Conservation (phyloP, 2,888 invertebrate species). For the Danaus chrysippus region DNA sequence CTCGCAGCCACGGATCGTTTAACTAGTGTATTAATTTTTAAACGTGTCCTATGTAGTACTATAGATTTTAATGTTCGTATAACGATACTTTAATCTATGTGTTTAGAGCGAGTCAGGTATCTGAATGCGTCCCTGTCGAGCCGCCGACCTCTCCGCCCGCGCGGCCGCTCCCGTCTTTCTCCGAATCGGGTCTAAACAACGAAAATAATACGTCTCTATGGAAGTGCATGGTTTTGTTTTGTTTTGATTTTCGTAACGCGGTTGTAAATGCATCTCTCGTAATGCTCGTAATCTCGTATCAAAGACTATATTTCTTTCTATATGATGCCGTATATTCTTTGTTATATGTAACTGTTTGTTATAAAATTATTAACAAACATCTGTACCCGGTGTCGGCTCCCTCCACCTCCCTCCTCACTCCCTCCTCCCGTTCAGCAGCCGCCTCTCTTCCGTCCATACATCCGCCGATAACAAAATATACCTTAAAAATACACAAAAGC, state of each 20-base stretch:
- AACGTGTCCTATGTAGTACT: neutral
- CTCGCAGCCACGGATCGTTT: neutral
- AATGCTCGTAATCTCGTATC: slow-evolving; percentile 3
- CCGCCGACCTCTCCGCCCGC: slow-evolving; percentile 76
- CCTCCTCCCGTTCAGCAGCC: slow-evolving; percentile 19
- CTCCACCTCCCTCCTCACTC: neutral
- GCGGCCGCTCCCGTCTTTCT: slow-evolving; percentile 60
- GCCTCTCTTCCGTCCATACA: slow-evolving; percentile 65
- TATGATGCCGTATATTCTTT: neutral
- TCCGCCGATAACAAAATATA: slow-evolving; percentile 61
- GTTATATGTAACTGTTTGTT: neutral
- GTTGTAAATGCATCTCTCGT: slow-evolving; percentile 50
- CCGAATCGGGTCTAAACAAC: slow-evolving; percentile 73
- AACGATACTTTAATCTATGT: neutral
- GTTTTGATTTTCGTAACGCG: slow-evolving; percentile 12
- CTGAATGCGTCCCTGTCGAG: slow-evolving; percentile 63
- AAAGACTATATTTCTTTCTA: neutral
- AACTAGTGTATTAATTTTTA: neutral
- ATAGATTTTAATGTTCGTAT: neutral
- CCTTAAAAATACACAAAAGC: slow-evolving; percentile 26
- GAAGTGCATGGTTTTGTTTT: slow-evolving; percentile 69
- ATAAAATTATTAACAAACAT: neutral
- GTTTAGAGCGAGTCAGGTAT: slow-evolving; percentile 16
- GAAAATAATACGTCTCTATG: slow-evolving; percentile 73
- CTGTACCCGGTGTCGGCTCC: neutral